Evolutionary conservation across 2,797 vertebrate genomes (phyloP).

Genomic region (Chelmon rostratus): DNA sequence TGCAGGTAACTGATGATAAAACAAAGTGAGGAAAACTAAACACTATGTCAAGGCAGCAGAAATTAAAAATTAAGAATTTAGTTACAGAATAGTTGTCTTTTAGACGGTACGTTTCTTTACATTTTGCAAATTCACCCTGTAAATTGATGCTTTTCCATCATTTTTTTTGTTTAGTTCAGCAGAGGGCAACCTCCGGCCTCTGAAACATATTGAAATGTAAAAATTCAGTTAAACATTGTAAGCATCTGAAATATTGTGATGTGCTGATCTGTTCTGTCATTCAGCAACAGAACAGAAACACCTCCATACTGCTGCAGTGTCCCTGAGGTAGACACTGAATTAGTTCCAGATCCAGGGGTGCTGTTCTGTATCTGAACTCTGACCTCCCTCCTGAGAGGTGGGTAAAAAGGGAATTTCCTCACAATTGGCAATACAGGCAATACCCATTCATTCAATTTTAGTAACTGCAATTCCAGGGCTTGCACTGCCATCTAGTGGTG

Average conservation of each 20-base stretch:
- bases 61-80: too few relatives aligned
- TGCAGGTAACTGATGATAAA: background rate
- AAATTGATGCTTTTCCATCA: too few relatives aligned
- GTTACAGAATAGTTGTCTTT: too few relatives aligned
- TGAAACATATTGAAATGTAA: too few relatives aligned
- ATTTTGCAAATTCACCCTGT: too few relatives aligned
- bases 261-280: too few relatives aligned
- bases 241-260: background rate
- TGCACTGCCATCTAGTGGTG: slow-evolving; percentile 75
- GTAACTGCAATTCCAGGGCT: slow-evolving; percentile 15
- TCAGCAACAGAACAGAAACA: background rate
- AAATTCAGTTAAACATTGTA: too few relatives aligned
- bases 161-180: too few relatives aligned
- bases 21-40: background rate
- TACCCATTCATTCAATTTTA: slow-evolving; percentile 22
- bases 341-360: background rate
- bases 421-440: slow-evolving; percentile 11
- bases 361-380: slow-evolving; percentile 34
- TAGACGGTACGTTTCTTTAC: too few relatives aligned
- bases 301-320: background rate
- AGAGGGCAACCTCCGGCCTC: too few relatives aligned
- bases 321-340: slow-evolving; percentile 2
- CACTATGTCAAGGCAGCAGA: too few relatives aligned
- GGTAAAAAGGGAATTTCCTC: slow-evolving; percentile 43
- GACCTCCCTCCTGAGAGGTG: slow-evolving; percentile 30